Percentiles rank a stretch among this genome's conserved stretches.
These are phyloP conservation scores for Drosophila pseudotakahashii DNA, from an alignment of 2,888 invertebrate genomes.

Conservation along the genomic window DNA sequence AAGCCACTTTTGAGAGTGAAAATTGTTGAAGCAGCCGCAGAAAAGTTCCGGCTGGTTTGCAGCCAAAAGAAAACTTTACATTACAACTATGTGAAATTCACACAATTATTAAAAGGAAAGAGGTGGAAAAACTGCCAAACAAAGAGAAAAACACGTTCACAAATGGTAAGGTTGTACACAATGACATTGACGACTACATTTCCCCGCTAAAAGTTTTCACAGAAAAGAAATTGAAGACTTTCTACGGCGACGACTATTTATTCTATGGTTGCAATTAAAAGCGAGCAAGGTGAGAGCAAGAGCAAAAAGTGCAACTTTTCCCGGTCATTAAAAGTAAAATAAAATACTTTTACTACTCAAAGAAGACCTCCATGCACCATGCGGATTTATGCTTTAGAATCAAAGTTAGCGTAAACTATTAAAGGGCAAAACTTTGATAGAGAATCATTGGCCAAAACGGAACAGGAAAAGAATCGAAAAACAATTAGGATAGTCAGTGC, in stretches of 20 bases:
- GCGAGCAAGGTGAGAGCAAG: slow-evolving; percentile 23
- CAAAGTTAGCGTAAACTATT: neutral
- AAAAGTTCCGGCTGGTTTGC: slow-evolving; percentile 36
- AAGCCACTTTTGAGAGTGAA: slow-evolving; percentile 31
- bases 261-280: slow-evolving; percentile 39
- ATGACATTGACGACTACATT: slow-evolving; percentile 59
- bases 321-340: slow-evolving; percentile 66
- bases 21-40: slow-evolving; percentile 25
- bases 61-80: slow-evolving; percentile 27
- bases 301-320: slow-evolving; percentile 44
- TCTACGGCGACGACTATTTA: slow-evolving; percentile 52
- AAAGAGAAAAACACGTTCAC: slow-evolving; percentile 28
- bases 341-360: slow-evolving; percentile 60
- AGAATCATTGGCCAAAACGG: neutral
- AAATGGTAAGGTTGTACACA: slow-evolving; percentile 42
- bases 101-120: slow-evolving; percentile 43
- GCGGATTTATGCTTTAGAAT: slow-evolving; percentile 7
- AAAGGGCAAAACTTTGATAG: neutral
- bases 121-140: slow-evolving; percentile 24
- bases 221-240: slow-evolving; percentile 68
- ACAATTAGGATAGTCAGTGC: neutral
- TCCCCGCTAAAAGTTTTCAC: slow-evolving; percentile 51
- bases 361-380: neutral
- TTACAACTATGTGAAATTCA: slow-evolving; percentile 32
- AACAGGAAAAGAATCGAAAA: neutral